Percentiles rank a stretch among this genome's conserved stretches.
These are phyloP conservation scores for Periophthalmus magnuspinnatus DNA, from an alignment of 2,797 vertebrate species.

Conservation along the genomic window DNA sequence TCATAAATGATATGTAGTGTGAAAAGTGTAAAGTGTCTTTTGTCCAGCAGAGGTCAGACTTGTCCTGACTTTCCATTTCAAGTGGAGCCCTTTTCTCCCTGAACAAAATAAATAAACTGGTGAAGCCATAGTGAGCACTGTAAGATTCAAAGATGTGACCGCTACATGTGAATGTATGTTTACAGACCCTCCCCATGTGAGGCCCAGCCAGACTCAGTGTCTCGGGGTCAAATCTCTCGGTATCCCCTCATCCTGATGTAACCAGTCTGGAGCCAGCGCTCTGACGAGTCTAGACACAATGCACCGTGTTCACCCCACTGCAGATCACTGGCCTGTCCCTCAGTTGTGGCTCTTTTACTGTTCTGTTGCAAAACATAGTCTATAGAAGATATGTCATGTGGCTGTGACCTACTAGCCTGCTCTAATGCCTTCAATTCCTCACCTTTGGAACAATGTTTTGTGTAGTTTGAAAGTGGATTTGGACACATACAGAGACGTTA, in stretches of 20 bases:
- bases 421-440: not conserved
- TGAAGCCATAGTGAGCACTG: slow-evolving; percentile 24
- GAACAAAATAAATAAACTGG: slow-evolving; percentile 31
- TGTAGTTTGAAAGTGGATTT: slow-evolving; percentile 3
- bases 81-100: slow-evolving; percentile 21
- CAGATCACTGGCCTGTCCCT: slow-evolving; percentile 36
- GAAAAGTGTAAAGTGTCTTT: slow-evolving; percentile 5
- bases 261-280: slow-evolving; percentile 73
- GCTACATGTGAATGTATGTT: slow-evolving; percentile 53
- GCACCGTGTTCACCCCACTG: slow-evolving; percentile 67
- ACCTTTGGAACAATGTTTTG: slow-evolving; percentile 3
- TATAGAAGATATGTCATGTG: slow-evolving; percentile 25
- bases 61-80: slow-evolving; percentile 19
- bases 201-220: slow-evolving; percentile 66
- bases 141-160: slow-evolving; percentile 42
- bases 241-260: slow-evolving; percentile 63
- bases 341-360: slow-evolving; percentile 43
- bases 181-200: slow-evolving; percentile 51
- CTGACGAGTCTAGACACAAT: slow-evolving; percentile 77
- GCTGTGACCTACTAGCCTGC: slow-evolving; percentile 10
- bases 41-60: slow-evolving; percentile 70
- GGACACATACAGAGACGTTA: not conserved
- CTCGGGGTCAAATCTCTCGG: slow-evolving; percentile 69
- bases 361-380: slow-evolving; percentile 21
- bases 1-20: not conserved